phyloP scores from a whole-genome alignment of 2,113 vertebrate species.

The Chaetodon trifascialis region DNA sequence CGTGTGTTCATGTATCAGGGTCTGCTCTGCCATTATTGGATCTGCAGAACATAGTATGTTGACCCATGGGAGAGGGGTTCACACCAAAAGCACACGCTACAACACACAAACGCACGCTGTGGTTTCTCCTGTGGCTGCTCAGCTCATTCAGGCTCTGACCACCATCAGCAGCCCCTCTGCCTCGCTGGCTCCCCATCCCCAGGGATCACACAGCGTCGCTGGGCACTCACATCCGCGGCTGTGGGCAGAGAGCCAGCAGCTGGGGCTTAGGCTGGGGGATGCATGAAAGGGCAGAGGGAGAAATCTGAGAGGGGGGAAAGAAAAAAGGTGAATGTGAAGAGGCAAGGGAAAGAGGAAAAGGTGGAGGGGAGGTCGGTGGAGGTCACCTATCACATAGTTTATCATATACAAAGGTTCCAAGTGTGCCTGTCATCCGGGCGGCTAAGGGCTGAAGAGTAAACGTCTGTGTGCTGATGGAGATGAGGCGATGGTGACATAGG shows the following conservation, averaged over 20 bases:
- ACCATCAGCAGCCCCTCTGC: slow-evolving; percentile 43
- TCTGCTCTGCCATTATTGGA: slow-evolving; percentile 48
- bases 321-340: slow-evolving; percentile 52
- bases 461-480: slow-evolving; percentile 71
- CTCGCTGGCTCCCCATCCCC: slow-evolving; percentile 50
- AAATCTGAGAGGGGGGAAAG: slow-evolving; percentile 64
- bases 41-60: slow-evolving; percentile 63
- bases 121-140: slow-evolving; percentile 73
- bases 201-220: slow-evolving; percentile 56
- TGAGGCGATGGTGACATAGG: slow-evolving; percentile 69
- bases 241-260: slow-evolving; percentile 69
- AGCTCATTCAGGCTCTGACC: slow-evolving; percentile 68
- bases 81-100: slow-evolving; percentile 48
- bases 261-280: slow-evolving; percentile 29
- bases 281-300: slow-evolving; percentile 30
- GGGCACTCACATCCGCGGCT: slow-evolving; percentile 60
- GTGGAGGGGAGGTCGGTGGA: slow-evolving; percentile 43
- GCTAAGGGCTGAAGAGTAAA: slow-evolving; percentile 65
- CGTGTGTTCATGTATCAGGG: slow-evolving; percentile 24
- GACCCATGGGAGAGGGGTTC: slow-evolving; percentile 65
- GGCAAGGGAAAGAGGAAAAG: slow-evolving; percentile 42
- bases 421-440: slow-evolving; percentile 66
- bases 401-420: slow-evolving; percentile 78
- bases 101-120: slow-evolving; percentile 69
- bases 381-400: slow-evolving; percentile 77